These are phyloP conservation scores for Osmerus mordax DNA, from an alignment of 2,113 vertebrate genomes.

Conservation along the genomic window DNA sequence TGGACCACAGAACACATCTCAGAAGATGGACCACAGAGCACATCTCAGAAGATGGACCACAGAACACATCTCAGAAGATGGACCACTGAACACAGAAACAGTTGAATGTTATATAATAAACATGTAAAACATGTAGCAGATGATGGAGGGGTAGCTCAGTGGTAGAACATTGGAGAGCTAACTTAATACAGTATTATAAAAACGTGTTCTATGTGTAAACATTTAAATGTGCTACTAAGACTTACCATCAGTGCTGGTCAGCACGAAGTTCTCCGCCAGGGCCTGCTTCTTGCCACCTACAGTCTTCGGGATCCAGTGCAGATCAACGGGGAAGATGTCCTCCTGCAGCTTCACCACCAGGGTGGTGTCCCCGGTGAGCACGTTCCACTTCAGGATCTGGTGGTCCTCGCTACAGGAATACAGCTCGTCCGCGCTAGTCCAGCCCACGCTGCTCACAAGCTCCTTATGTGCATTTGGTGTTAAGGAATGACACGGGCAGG, in stretches of 20 bases:
- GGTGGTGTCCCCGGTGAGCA: constrained; percentile 81
- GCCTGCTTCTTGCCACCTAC: constrained; percentile 84
- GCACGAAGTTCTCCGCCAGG: constrained; percentile 85
- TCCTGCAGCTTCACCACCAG: constrained; percentile 83
- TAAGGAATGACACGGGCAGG: constrained; percentile 66
- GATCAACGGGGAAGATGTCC: constrained; percentile 85
- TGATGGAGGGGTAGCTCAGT: no score
- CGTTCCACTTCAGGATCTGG: constrained; percentile 90
- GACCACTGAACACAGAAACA: neutral
- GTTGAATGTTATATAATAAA: no score
- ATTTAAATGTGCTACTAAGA: constrained; percentile 15
- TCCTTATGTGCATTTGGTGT: constrained; percentile 82
- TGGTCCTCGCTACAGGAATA: constrained; percentile 96
- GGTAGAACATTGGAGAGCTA: no score
- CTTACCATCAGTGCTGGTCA: constrained; percentile 94
- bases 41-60: neutral
- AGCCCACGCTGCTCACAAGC: constrained; percentile 91
- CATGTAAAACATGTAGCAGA: no score
- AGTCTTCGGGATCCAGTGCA: constrained; percentile 91
- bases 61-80: no score
- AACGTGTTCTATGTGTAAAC: neutral
- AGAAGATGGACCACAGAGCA: neutral
- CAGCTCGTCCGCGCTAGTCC: constrained; percentile 91
- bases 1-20: no score
- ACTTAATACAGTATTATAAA: neutral